Evolutionary conservation across 64 coral and sea anemone species (phyloP), one percentile per base, ranked within the genome.

Genomic region (Trachythela sp.): DNA sequence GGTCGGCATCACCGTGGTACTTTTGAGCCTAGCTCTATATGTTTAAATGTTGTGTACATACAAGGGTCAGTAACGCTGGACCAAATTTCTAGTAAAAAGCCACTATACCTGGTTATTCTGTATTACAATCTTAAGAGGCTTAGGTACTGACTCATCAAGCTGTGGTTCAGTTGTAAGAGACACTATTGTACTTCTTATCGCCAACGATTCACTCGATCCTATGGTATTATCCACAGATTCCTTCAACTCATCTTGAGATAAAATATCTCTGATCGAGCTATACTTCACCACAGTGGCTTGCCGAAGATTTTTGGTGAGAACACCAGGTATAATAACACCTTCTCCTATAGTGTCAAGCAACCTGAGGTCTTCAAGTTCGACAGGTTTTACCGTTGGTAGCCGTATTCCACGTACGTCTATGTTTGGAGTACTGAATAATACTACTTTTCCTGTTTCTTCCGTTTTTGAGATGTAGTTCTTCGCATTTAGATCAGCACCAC

Each of bases 61-160:
- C n/a, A n/a, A n/a, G n/a, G n/a, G n/a, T n/a, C n/a, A n/a, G n/a
- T n/a, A n/a, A n/a, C n/a, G n/a, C n/a, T n/a, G n/a, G n/a, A n/a
- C n/a, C n/a, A n/a, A n/a, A n/a, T n/a, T n/a, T n/a, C n/a, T n/a
- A n/a, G n/a, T n/a, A n/a, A n/a, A n/a, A n/a, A n/a, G n/a, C n/a
- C n/a, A n/a, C n/a, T n/a, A n/a, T 80, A 80, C 75, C 75, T 80
- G 75, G 30, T 80, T 80, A 35, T 80, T 80, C 1, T 80, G 26
- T 0, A 80, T 0, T 4, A 39, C 20, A 29, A 80, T 80, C 2
- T 37, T 80, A 30, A 80, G 35, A 37, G 75, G 75, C 15, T 80
- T 29, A 30, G 9, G 15, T 2, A 18, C 0, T 38, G n/a, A n/a
- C n/a, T n/a, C n/a, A n/a, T n/a, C n/a, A n/a, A n/a, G n/a, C n/a